A percentile compares a stretch with the other conserved stretches of the same genome.
phyloP scores from a whole-genome alignment of 2,888 invertebrate species.

The Tortricodes alternella region DNA sequence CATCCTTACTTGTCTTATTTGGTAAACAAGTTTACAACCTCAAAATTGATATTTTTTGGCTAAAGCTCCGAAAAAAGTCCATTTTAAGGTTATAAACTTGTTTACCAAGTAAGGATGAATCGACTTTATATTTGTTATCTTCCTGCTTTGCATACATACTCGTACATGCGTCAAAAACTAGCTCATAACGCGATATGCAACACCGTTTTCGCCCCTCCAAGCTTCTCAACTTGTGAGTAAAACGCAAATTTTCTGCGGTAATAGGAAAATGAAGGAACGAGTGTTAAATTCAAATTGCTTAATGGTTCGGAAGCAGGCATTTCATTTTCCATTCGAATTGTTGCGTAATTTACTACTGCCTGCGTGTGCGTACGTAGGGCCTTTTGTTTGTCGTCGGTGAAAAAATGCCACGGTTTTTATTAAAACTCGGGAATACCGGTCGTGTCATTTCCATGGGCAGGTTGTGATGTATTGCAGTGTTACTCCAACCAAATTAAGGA shows the following conservation, averaged over 20 bases:
- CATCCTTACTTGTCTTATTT: too few species aligned
- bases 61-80: too few species aligned
- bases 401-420: conserved; percentile 43
- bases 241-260: conserved; percentile 69
- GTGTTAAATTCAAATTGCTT: conserved; percentile 81
- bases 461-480: conserved; percentile 26
- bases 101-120: too few species aligned
- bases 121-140: too few species aligned
- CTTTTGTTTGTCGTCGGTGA: conserved; percentile 64
- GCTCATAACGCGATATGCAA: not conserved
- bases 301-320: conserved; percentile 79
- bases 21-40: too few species aligned
- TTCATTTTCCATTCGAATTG: conserved; percentile 81
- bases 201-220: conserved; percentile 28
- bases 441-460: conserved; percentile 30
- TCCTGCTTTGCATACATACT: too few species aligned
- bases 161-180: not conserved
- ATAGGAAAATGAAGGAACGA: conserved; percentile 80
- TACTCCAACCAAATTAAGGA: conserved; percentile 16
- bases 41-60: too few species aligned
- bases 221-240: conserved; percentile 49
- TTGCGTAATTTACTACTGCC: conserved; percentile 73
- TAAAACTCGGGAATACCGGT: conserved; percentile 31
- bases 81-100: too few species aligned
- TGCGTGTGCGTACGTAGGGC: conserved; percentile 62